A percentile compares a stretch with the other conserved stretches of the same genome.
Evolutionary conservation across 2,888 invertebrate genomes (phyloP).

Genomic region (Hypsopygia costalis): DNA sequence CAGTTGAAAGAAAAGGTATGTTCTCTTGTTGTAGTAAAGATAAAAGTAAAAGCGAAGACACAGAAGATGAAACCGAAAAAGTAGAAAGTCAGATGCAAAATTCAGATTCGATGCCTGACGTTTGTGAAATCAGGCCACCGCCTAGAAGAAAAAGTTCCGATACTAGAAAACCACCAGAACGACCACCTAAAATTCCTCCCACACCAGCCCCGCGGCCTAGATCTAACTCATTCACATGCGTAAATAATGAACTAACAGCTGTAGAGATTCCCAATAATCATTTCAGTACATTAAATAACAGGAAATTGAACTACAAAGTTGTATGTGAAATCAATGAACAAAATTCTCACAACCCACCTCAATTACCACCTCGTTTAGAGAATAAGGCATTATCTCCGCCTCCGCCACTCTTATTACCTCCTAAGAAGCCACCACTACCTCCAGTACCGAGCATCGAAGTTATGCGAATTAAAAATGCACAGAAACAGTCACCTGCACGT

Average conservation of each 20-base stretch:
- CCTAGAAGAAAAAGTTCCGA: conserved; percentile 81
- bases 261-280: conserved; percentile 67
- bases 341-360: conserved; percentile 60
- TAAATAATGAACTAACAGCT: conserved; percentile 62
- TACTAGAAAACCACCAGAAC: conserved; percentile 81
- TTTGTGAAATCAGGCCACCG: conserved; percentile 82
- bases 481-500: conserved; percentile 65
- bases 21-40: conserved; percentile 86
- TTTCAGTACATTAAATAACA: conserved; percentile 68
- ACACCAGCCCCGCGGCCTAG: conserved; percentile 76
- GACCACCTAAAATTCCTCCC: conserved; percentile 83
- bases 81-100: conserved; percentile 54
- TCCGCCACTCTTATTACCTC: conserved; percentile 80
- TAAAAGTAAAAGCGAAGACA: conserved; percentile 75
- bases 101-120: conserved; percentile 67
- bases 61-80: conserved; percentile 62
- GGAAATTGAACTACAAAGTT: conserved; percentile 66
- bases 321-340: conserved; percentile 70
- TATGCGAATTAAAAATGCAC: conserved; percentile 76
- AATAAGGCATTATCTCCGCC: conserved; percentile 63
- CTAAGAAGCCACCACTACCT: conserved; percentile 87
- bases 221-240: conserved; percentile 78
- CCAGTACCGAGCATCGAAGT: conserved; percentile 84
- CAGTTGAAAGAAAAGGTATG: conserved; percentile 86
- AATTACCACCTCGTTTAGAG: conserved; percentile 75